Evolutionary conservation across 2,888 invertebrate genomes (phyloP), one percentile per base, ranked within the genome.

Genomic region (Orchestes rusci): DNA sequence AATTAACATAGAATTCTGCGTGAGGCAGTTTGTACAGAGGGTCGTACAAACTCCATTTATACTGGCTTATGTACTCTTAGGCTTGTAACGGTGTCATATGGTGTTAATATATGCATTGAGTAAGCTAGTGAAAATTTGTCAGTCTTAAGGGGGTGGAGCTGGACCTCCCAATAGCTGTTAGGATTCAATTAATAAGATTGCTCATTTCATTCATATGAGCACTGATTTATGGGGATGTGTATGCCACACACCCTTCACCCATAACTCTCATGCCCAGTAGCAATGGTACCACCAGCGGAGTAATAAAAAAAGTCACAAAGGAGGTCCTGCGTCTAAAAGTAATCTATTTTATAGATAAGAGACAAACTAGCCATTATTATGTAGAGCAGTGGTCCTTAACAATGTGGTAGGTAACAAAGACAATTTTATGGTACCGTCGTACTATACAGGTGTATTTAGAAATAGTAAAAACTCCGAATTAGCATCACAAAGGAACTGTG

Each of bases 101-200:
- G 66, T 60, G 58, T 59, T 65, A 66, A 66, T 66, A 62, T 65
- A 65, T 66, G 64, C 66, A 66, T 65, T 65, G 63, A 65, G 66
- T 63, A 62, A 59, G 61, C 61, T 52, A 44, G 46, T 42, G 54
- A 48, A 56, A 54, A 63, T 64, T 63, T 63, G 61, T 64, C 62
- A 63, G 59, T 55, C 57, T 62, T 65, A 32, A 35, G 35, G 41
- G 41, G 41, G 41, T 12, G 41, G 16, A 15, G 27, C 34, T 17
- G 16, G 17, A 23, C 41, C 41, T 23, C 41, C 41, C 35, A 15
- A 32, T 35, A 40, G 32, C 33, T 23, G 41, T 45, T 45, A 33
- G 18, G 45, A 41, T 3, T 12, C 32, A 29, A 29, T 45, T 45
- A 40, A 45, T 35, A 10, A 45, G 41, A 45, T 41, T 45, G 33